These are phyloP conservation scores for Atta texana DNA, from an alignment of 1,140 invertebrate genomes.

Conservation along the genomic window DNA sequence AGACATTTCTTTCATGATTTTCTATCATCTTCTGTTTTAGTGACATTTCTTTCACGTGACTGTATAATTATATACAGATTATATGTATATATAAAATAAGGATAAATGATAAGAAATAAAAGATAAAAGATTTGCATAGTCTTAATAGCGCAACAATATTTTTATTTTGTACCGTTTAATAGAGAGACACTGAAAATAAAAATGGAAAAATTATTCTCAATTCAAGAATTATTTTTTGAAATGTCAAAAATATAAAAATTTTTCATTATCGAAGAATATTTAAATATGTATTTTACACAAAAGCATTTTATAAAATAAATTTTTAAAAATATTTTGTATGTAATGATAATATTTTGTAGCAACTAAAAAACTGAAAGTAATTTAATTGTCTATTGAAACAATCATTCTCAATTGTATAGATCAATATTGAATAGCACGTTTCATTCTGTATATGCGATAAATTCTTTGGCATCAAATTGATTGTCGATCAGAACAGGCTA, in stretches of 20 bases:
- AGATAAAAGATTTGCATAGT: not conserved
- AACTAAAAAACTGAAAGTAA: constrained; percentile 5
- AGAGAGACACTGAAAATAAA: not conserved
- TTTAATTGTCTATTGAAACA: constrained; percentile 9
- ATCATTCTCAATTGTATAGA: constrained; percentile 10
- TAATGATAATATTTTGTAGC: not conserved
- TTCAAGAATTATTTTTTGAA: not conserved
- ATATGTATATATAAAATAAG: not conserved
- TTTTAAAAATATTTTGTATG: not conserved
- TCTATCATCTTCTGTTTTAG: not conserved
- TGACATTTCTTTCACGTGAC: not conserved
- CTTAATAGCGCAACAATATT: not conserved
- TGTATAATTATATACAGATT: not conserved
- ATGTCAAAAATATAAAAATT: not conserved
- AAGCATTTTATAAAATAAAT: not conserved
- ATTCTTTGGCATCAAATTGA: constrained; percentile 46
- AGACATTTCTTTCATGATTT: not conserved
- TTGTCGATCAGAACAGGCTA: constrained; percentile 31
- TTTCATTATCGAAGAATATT: not conserved
- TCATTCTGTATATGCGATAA: constrained; percentile 8
- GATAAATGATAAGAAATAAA: not conserved
- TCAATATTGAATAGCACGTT: not conserved
- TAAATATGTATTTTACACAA: not conserved
- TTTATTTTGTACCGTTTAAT: not conserved
- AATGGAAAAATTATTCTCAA: not conserved